These are phyloP conservation scores for Hirudinaria manillensis DNA, from an alignment of 2,888 invertebrate genomes.

Conservation along the genomic window DNA sequence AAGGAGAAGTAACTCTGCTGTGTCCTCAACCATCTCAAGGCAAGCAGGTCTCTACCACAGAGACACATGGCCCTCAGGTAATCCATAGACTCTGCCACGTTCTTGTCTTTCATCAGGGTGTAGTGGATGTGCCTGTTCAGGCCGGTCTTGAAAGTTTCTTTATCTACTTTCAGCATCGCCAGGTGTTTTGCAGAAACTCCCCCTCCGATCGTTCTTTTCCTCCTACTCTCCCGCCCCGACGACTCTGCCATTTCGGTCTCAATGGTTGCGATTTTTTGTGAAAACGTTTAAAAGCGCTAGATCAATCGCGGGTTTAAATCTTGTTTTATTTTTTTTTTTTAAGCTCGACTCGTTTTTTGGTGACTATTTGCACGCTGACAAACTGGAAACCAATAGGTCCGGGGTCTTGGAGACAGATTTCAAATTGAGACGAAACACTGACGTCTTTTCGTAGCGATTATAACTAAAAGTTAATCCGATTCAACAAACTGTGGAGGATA, in stretches of 20 bases:
- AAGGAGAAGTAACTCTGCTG: conserved; percentile 98
- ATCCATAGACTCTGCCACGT: conserved; percentile 93
- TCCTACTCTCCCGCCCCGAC: background rate
- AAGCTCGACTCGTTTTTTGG: no score
- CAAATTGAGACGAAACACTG: no score
- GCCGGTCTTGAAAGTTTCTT: conserved; percentile 68
- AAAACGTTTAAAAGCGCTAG: no score
- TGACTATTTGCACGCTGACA: no score
- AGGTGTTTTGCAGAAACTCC: background rate
- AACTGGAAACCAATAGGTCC: no score
- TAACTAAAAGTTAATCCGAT: no score
- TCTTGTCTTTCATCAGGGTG: conserved; percentile 95
- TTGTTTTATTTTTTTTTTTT: no score
- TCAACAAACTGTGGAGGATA: no score
- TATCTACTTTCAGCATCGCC: background rate
- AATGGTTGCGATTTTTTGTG: no score
- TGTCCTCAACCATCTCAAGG: conserved; percentile 96
- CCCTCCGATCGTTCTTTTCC: background rate
- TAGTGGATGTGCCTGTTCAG: conserved; percentile 98
- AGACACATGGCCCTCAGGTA: conserved; percentile 96
- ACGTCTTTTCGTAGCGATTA: no score
- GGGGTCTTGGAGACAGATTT: no score
- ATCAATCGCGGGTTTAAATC: no score
- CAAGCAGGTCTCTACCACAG: conserved; percentile 93
- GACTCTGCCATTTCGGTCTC: background rate